Evolutionary conservation across 2,888 invertebrate species (phyloP).

Genomic region (Euplexia lucipara): DNA sequence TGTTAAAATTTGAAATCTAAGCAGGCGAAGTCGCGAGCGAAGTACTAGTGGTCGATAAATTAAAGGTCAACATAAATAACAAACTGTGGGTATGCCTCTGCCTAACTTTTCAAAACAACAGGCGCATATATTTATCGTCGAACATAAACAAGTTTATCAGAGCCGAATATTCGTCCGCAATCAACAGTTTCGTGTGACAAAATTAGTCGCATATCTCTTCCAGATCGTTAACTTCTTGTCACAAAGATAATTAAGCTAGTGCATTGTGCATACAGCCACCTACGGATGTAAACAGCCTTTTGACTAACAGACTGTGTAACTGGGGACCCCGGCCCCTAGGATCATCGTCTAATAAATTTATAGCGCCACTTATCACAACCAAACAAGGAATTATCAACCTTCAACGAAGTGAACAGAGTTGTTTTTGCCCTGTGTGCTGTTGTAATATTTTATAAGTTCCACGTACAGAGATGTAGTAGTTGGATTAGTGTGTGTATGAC

Average conservation of each 20-base stretch:
- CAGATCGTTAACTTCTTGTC: slow-evolving; percentile 39
- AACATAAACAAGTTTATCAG: not conserved
- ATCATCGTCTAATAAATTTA: slow-evolving; percentile 74
- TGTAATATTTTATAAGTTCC: slow-evolving; percentile 65
- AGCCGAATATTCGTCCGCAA: not conserved
- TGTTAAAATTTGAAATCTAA: too few species aligned
- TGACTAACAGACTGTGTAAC: slow-evolving; percentile 75
- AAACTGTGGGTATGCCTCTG: too few species aligned
- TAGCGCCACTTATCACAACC: slow-evolving; percentile 56
- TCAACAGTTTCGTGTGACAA: slow-evolving; percentile 1
- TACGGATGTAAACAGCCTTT: slow-evolving; percentile 74
- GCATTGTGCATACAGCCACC: slow-evolving; percentile 72
- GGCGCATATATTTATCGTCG: too few species aligned
- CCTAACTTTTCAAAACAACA: too few species aligned
- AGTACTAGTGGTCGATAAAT: too few species aligned
- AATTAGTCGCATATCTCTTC: slow-evolving; percentile 49
- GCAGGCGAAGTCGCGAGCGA: too few species aligned
- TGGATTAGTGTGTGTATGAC: slow-evolving; percentile 63
- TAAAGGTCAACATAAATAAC: too few species aligned
- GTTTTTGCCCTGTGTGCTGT: slow-evolving; percentile 19
- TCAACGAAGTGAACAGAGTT: slow-evolving; percentile 23
- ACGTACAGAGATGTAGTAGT: slow-evolving; percentile 61
- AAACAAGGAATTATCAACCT: slow-evolving; percentile 44
- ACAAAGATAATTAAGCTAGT: slow-evolving; percentile 73
- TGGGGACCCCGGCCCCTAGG: slow-evolving; percentile 57